Evolutionary conservation across 2,888 invertebrate species (phyloP), one percentile per base, ranked within the genome.

Genomic region (Kryphioiulus occultus): DNA sequence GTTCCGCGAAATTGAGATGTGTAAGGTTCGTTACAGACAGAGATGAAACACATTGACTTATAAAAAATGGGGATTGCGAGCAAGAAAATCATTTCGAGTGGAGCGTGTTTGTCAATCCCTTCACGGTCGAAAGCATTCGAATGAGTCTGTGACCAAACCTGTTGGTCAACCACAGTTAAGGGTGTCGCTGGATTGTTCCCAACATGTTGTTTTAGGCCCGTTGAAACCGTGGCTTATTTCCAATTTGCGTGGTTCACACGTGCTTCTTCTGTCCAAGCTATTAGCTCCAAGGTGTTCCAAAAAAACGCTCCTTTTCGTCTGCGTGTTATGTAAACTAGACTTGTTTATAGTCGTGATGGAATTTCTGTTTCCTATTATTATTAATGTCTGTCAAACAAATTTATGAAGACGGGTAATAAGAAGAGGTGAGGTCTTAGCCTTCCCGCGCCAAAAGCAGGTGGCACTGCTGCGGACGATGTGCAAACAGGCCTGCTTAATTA

Each of bases 301-400:
- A 68, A 68, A 68, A 68, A 1, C 68, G 68, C 68, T 68, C 68
- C 68, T 68, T 68, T 68, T 26, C n/a, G 68, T 68, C 68, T 68
- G 26, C 68, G 26, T 68, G 68, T 68, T 68, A 68, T 68, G 68
- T 68, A 68, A 68, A 68, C 68, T 68, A 68, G 68, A 68, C 68
- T 68, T 68, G 68, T 68, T 68, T 68, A 68, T 68, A 22, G 68
- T 68, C 68, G 68, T 68, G 68, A 68, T 68, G 68, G 68, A 68
- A 68, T 68, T 68, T 68, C 68, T 68, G 68, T 68, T 68, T 68
- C 68, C 68, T 68, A 68, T 68, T 68, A 68, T 68, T 68, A 68
- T 68, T 68, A 68, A 68, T 68, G 68, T 68, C 68, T 68, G 68
- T 68, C 68, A 68, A 68, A 68, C 68, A 68, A 68, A 68, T 68